These are phyloP conservation scores for Phalloptychus januarius DNA, from an alignment of 2,797 vertebrate genomes.

Conservation along the genomic window DNA sequence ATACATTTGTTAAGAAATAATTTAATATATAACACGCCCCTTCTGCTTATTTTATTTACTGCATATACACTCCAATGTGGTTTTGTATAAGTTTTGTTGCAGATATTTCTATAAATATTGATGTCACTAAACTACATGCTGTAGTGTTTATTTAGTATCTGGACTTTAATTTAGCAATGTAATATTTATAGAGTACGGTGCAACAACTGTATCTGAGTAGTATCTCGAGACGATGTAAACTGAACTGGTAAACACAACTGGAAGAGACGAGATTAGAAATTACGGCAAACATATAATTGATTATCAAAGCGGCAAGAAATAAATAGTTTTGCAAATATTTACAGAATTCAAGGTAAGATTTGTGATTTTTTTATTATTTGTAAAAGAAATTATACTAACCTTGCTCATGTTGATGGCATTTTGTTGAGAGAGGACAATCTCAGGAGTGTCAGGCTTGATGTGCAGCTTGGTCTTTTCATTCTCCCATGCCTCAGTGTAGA, in stretches of 20 bases:
- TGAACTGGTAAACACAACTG: neutral
- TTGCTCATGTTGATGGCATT: constrained; percentile 87
- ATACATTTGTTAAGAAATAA: neutral
- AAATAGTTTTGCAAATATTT: neutral
- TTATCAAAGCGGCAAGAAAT: neutral
- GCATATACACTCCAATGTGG: no score
- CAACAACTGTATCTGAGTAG: neutral
- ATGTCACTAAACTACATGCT: neutral
- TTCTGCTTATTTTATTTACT: neutral
- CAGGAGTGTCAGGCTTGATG: constrained; percentile 87
- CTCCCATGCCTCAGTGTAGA: constrained; percentile 89
- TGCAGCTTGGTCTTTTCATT: constrained; percentile 88
- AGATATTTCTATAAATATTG: neutral
- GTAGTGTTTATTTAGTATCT: neutral
- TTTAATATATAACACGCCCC: neutral
- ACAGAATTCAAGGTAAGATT: neutral
- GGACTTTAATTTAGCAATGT: neutral
- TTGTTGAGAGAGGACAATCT: constrained; percentile 81
- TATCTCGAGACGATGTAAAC: neutral
- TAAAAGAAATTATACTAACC: constrained; percentile 64
- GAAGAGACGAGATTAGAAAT: neutral
- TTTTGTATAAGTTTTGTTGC: neutral
- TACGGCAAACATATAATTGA: neutral
- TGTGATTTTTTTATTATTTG: neutral
- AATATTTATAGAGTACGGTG: neutral